Base-by-base conservation (phyloP, 2,113 vertebrate genomes). In the Hyperopisus bebe region DNA sequence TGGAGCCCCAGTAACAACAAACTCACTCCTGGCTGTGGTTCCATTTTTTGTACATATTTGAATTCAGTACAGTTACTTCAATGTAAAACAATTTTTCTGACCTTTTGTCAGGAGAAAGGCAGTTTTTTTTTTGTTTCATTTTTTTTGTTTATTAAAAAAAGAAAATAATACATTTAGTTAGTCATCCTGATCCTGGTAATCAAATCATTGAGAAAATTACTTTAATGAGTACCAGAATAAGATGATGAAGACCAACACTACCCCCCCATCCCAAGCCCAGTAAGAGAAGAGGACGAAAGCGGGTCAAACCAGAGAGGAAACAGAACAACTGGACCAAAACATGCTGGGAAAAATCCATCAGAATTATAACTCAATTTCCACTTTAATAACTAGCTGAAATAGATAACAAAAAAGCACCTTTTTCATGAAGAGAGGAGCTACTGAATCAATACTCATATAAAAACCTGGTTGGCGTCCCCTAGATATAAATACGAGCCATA, bases 401-500 rank as follows among this genome's bases (percentile, higher is more conserved):
- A 91, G 93, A 93, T 92, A 93, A 92, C 90, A 91, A 92, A 93
- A 93, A 91, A 91, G 86, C 44, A 70, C 39, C 62, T 90, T 92
- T 94, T 91, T 92, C 91, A 93, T 91, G 91, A 92, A 92, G 90
- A 92, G 74, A 91, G 58, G 74, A 94, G 92, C 95, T 92, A 90
- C 94, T 84, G 94, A 95, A 93, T 96, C 95, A 95, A 95, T 96
- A 95, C 91, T 93, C 77, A 92, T 94, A 95, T 94, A 95, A 92
- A 95, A 94, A 92, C 93, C 91, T 92, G 93, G 91, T 92, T 91
- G 95, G 95, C 92, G 92, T 94, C 95, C 94, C 92, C 90, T 92
- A 93, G 95, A 94, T 91, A 94, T 94, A 95, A 94, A 95, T 94
- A 95, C 95, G 95, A 94, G 94, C 94, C 92, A 94, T 95, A 93